phyloP scores from a whole-genome alignment of 2,797 vertebrate species.

The Sebastes trivittatus region DNA sequence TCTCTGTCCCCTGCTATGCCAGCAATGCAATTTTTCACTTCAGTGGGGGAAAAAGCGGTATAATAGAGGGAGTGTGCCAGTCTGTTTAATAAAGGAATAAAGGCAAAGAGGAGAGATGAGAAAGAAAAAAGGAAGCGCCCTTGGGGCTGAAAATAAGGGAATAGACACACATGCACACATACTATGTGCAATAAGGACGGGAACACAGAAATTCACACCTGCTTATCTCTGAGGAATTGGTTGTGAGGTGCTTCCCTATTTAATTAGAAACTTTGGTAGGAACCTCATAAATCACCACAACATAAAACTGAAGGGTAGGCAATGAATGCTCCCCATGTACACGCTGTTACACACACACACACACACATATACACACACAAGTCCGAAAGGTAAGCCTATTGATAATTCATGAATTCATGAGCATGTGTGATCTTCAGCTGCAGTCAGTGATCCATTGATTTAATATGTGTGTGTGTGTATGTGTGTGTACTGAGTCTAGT shows the following conservation, averaged over 20 bases:
- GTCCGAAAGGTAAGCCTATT: conserved; percentile 42
- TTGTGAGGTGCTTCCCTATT: conserved; percentile 71
- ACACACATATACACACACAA: neutral
- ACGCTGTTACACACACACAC: neutral
- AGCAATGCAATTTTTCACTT: conserved; percentile 72
- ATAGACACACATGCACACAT: conserved; percentile 26
- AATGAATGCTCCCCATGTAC: conserved; percentile 44
- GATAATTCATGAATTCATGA: conserved; percentile 68
- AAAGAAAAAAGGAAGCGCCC: conserved; percentile 48
- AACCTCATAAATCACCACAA: conserved; percentile 76
- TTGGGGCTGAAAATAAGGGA: conserved; percentile 54
- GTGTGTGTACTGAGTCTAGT: conserved; percentile 4
- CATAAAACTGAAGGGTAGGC: conserved; percentile 65
- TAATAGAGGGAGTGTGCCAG: conserved; percentile 64
- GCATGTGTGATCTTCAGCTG: conserved; percentile 47
- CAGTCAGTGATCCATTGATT: conserved; percentile 57
- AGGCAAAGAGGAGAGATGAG: conserved; percentile 60
- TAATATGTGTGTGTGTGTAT: conserved; percentile 22
- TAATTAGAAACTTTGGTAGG: conserved; percentile 76
- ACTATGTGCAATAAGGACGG: conserved; percentile 32
- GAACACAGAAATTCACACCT: conserved; percentile 55
- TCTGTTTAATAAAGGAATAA: conserved; percentile 77
- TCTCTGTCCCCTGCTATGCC: conserved; percentile 46
- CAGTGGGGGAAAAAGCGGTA: conserved; percentile 61
- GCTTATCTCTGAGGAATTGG: conserved; percentile 77